These are phyloP conservation scores for Griposia aprilina DNA, from an alignment of 2,888 invertebrate species.

Conservation along the genomic window DNA sequence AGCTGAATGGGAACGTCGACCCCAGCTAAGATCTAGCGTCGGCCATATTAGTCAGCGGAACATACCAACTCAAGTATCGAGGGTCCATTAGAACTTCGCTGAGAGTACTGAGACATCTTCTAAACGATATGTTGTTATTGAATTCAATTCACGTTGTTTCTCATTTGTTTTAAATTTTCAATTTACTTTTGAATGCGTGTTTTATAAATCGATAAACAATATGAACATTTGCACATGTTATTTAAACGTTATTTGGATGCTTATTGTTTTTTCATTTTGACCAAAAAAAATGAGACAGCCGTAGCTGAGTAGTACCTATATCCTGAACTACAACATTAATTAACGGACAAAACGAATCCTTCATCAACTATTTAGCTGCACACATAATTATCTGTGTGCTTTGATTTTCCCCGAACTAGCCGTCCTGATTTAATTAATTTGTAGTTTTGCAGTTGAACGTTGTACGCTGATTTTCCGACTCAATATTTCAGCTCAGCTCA, in stretches of 20 bases:
- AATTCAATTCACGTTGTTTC: neutral
- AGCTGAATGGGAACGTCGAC: conserved; percentile 65
- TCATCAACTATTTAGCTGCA: neutral
- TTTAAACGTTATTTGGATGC: neutral
- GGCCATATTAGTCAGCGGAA: conserved; percentile 52
- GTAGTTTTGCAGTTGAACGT: neutral
- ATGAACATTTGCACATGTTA: neutral
- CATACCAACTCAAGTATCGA: conserved; percentile 55
- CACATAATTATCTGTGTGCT: too few relatives aligned
- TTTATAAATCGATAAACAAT: neutral
- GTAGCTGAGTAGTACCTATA: neutral
- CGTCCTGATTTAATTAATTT: neutral
- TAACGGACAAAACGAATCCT: too few relatives aligned
- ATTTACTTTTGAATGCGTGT: neutral
- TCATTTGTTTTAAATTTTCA: neutral
- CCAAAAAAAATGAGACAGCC: neutral
- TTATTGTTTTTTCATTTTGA: neutral
- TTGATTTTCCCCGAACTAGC: neutral
- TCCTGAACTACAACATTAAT: neutral
- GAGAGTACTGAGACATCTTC: conserved; percentile 14
- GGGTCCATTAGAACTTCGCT: conserved; percentile 43
- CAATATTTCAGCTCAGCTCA: neutral
- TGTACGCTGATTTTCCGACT: neutral
- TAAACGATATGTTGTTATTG: neutral
- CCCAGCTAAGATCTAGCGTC: conserved; percentile 43